Evolutionary conservation across 2,888 invertebrate species (phyloP), one percentile per base, ranked within the genome.

Genomic region (Agrochola lychnidis): DNA sequence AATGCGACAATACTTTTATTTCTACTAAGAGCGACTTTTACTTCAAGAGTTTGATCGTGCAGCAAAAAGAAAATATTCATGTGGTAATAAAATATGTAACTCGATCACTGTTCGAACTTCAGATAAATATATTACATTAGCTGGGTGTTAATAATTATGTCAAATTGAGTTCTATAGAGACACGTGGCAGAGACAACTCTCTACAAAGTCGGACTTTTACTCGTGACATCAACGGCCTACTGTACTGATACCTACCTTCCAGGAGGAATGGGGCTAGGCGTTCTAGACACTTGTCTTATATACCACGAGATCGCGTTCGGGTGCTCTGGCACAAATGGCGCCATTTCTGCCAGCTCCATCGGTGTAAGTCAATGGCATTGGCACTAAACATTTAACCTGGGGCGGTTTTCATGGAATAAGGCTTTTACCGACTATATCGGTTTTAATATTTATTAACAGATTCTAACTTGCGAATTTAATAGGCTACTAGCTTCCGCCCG

Each of bases 321-420:
- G 42, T 98, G 98, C 90, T 96, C 97, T 56, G 98, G 97, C 62
- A 94, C 97, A 42, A 94, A 96, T 75, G 92, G 93, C 57, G 93
- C 93, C 19, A 80, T 93, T 64, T 87, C 92, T 70, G 90, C 90
- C 48, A 89, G 90, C 73, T 89, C 89, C 68, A 90, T 94, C 87
- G 92, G 91, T 81, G 93, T 94, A 91, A 93, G 93, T 93, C 79
- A 71, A n/a, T 63, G 16, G 40, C 57, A 68, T 64, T 36, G 25
- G 67, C 53, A 73, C 62, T 53, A 30, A 63, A 30, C 53, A 40
- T 25, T 19, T 36, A 40, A 45, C 5, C 48, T 36, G 69, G 14
- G 74, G 56, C 74, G 62, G 76, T 76, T 82, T 85, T 86, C 82
- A 84, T 83, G 86, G 79, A 79, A 82, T 76, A 79, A 53, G 3